Evolutionary conservation across 2,888 invertebrate genomes (phyloP), one percentile per base, ranked within the genome.

Genomic region (Ochlodes sylvanus): DNA sequence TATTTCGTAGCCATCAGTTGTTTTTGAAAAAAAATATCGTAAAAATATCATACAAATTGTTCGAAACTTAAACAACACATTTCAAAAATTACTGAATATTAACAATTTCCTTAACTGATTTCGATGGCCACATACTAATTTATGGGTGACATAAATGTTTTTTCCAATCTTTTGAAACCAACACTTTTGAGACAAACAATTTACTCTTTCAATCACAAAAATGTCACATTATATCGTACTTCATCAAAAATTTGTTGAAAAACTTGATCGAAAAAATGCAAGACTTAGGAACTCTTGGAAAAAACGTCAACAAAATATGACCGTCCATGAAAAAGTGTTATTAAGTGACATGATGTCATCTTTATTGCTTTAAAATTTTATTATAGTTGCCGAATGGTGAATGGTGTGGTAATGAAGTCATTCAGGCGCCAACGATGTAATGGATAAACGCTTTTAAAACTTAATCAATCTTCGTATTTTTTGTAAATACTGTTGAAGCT

Each of bases 381-480:
- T 55, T 55, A 62, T 62, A 50, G 58, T 52, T 54, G 69, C 71
- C 68, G 70, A 71, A 76, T 68, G 68, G 72, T 54, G 70, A 65
- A 70, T 79, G 81, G 81, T 78, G 77, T 73, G 73, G 75, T 86
- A 86, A 92, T 92, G 85, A 90, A 90, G 89, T 87, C 76, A 82
- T 77, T 78, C 77, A 76, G 79, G 76, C 80, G 72, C 84, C 88
- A 90, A 88, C 86, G 84, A 70, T 78, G 71, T 90, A 91, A 92
- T 92, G 91, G 89, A 84, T 82, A 84, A 90, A 90, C 82, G 85
- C 89, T 90, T 84, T 91, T 88, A 90, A 89, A 89, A 87, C 78
- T 84, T 87, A 89, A 89, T 89, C 85, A 83, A 86, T 88, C 84
- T 82, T 78, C 79, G 74, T 73, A 69, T 72, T 73, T 76, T 75